Percentiles rank a stretch among this genome's conserved stretches.
These are phyloP conservation scores for Apodemia zela DNA, from an alignment of 2,888 invertebrate species.

Conservation along the genomic window DNA sequence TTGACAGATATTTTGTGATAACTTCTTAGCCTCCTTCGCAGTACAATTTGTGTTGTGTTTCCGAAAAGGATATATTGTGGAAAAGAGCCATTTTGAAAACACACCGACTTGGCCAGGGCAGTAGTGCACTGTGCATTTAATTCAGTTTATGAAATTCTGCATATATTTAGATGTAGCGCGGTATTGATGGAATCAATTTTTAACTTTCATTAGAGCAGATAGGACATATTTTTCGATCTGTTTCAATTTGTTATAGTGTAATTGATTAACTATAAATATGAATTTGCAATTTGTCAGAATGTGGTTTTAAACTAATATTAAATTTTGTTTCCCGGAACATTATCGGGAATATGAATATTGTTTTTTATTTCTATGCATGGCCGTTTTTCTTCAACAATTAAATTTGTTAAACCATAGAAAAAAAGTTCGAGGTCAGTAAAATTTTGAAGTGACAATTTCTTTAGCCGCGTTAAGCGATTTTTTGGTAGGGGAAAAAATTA, in stretches of 20 bases:
- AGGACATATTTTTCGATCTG: slow-evolving; percentile 69
- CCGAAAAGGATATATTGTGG: slow-evolving; percentile 87
- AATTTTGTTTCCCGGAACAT: slow-evolving; percentile 57
- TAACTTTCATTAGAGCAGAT: slow-evolving; percentile 49
- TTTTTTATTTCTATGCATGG: slow-evolving; percentile 42
- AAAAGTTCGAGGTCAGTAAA: no score
- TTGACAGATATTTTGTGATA: slow-evolving; percentile 22
- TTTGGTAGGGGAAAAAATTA: no score
- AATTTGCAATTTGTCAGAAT: slow-evolving; percentile 68
- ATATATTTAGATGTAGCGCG: slow-evolving; percentile 26
- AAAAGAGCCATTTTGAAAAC: slow-evolving; percentile 94
- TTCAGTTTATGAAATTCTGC: slow-evolving; percentile 54
- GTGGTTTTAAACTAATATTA: slow-evolving; percentile 74
- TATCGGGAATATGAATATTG: slow-evolving; percentile 48
- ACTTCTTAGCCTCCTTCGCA: slow-evolving; percentile 48
- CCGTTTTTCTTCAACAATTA: background rate
- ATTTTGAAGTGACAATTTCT: no score
- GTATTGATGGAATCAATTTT: slow-evolving; percentile 27
- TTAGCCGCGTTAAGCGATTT: no score
- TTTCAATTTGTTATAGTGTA: slow-evolving; percentile 63
- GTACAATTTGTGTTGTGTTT: slow-evolving; percentile 92
- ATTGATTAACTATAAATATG: slow-evolving; percentile 57
- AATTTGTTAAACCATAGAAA: background rate
- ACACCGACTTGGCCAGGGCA: slow-evolving; percentile 84
- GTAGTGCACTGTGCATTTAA: slow-evolving; percentile 74